Evolutionary conservation across 92 coral and sea anemone genomes (phyloP).

Genomic region (Epizoanthus ramosus): DNA sequence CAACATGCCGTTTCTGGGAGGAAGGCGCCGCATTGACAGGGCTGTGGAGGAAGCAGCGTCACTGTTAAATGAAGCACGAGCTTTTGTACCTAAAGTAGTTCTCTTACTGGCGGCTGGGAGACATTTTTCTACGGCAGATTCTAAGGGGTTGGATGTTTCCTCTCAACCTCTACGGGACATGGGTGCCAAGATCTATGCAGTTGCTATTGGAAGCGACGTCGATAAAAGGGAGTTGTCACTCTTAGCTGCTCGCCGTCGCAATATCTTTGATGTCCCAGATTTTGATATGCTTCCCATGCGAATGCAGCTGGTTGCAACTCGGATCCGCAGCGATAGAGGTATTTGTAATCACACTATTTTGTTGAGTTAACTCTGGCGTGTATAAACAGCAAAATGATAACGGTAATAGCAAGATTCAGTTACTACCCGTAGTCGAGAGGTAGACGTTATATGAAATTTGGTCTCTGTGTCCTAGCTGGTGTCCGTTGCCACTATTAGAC

Average conservation of each 20-base stretch:
- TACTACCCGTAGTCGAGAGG: too few relatives aligned
- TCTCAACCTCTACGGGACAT: slow-evolving; percentile 60
- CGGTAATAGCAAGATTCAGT: too few relatives aligned
- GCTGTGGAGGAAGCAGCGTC: slow-evolving; percentile 69
- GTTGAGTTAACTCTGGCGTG: neutral
- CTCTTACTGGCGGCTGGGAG: slow-evolving; percentile 74
- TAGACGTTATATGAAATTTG: too few relatives aligned
- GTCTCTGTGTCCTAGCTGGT: too few relatives aligned
- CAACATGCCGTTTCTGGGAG: slow-evolving; percentile 53
- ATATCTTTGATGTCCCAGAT: slow-evolving; percentile 55
- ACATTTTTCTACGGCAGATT: slow-evolving; percentile 44
- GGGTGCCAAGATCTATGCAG: slow-evolving; percentile 73
- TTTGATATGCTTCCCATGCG: slow-evolving; percentile 49
- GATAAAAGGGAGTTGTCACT: slow-evolving; percentile 57
- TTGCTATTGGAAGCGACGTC: slow-evolving; percentile 71
- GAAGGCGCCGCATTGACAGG: slow-evolving; percentile 65
- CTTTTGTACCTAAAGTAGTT: slow-evolving; percentile 63
- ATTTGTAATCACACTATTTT: neutral
- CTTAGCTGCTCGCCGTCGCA: slow-evolving; percentile 55
- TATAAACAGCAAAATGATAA: too few relatives aligned
- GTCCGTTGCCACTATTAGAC: too few relatives aligned
- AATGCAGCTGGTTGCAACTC: slow-evolving; percentile 40
- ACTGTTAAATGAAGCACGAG: slow-evolving; percentile 51
- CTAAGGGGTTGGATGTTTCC: slow-evolving; percentile 39
- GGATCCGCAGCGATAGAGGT: slow-evolving; percentile 26